Conservation (phyloP, 1,140 invertebrate genomes). For the Monomorium pharaonis region DNA sequence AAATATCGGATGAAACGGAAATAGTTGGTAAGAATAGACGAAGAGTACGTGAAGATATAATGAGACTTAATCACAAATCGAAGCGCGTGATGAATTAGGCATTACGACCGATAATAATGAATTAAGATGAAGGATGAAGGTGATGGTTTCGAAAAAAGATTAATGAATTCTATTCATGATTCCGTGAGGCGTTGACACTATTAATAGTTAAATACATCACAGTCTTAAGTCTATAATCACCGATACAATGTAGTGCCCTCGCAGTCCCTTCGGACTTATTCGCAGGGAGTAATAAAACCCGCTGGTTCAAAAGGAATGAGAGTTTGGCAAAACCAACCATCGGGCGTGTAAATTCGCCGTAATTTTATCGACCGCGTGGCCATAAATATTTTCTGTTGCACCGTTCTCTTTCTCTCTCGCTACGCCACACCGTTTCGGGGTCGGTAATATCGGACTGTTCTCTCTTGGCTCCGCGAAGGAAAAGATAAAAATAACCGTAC, state of each 20-base stretch:
- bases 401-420: constrained; percentile 22
- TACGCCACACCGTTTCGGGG: constrained; percentile 42
- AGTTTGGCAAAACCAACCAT: constrained; percentile 46
- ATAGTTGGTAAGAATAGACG: neutral
- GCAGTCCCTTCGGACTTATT: neutral
- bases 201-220: neutral
- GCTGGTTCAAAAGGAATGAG: constrained; percentile 31
- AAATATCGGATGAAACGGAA: neutral
- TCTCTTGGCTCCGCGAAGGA: constrained; percentile 47
- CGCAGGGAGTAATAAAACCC: constrained; percentile 34
- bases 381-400: constrained; percentile 51
- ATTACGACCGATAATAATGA: neutral
- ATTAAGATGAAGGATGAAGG: constrained; percentile 15
- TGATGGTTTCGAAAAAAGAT: neutral
- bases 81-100: constrained; percentile 17
- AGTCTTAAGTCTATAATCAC: constrained; percentile 12
- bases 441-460: constrained; percentile 64
- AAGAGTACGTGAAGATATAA: neutral
- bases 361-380: constrained; percentile 51
- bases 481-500: constrained; percentile 71
- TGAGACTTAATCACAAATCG: neutral
- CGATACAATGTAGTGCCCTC: neutral
- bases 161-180: constrained; percentile 34
- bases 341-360: constrained; percentile 50
- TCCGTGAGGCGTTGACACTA: constrained; percentile 9